Evolutionary conservation across 2,888 invertebrate species (phyloP).

Genomic region (Philereme transversata): DNA sequence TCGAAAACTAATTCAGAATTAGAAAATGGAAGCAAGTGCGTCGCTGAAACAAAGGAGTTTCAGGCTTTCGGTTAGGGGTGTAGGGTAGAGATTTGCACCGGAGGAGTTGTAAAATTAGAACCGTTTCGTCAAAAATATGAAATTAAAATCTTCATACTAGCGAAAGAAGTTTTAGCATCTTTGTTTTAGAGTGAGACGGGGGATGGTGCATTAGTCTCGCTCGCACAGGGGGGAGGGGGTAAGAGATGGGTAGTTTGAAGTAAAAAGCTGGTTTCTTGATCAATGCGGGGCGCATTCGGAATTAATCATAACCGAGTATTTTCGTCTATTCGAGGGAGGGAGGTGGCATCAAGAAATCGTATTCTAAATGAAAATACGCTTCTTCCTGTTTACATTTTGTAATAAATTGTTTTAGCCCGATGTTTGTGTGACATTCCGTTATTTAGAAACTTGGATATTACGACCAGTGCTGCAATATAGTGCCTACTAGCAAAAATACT

Average conservation of each 20-base stretch:
- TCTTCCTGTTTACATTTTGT: constrained; percentile 84
- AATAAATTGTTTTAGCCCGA: constrained; percentile 82
- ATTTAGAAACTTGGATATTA: constrained; percentile 50
- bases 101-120: constrained; percentile 71
- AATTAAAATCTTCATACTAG: constrained; percentile 85
- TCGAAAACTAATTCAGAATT: constrained; percentile 83
- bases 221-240: constrained; percentile 58
- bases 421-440: constrained; percentile 66
- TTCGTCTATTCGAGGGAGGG: constrained; percentile 72
- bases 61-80: constrained; percentile 26
- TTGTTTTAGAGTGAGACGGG: constrained; percentile 83
- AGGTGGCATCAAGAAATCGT: constrained; percentile 72
- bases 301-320: constrained; percentile 84
- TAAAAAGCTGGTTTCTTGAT: constrained; percentile 84
- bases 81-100: constrained; percentile 48
- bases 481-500: neutral
- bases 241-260: constrained; percentile 81
- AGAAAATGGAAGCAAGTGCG: constrained; percentile 81
- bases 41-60: constrained; percentile 30
- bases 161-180: constrained; percentile 85
- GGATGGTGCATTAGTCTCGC: constrained; percentile 80
- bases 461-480: constrained; percentile 18
- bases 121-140: constrained; percentile 84
- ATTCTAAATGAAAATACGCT: constrained; percentile 83
- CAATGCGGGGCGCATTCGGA: constrained; percentile 83